A percentile compares a stretch with the other conserved stretches of the same genome.
Conservation (phyloP, 1,140 invertebrate species). For the Apocrypta bakeri region DNA sequence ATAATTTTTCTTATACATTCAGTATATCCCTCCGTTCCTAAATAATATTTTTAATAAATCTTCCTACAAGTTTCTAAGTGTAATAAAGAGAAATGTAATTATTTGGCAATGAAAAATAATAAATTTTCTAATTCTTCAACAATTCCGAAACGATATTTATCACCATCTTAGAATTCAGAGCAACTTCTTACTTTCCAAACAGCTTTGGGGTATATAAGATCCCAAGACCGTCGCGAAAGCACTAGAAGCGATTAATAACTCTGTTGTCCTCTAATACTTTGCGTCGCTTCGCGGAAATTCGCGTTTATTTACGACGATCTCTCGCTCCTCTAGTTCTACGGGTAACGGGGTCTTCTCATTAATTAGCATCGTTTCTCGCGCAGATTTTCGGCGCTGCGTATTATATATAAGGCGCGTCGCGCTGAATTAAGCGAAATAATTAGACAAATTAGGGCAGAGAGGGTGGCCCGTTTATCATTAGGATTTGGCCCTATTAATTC, state of each 20-base stretch:
- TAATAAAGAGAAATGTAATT: not conserved
- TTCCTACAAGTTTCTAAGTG: too few species aligned
- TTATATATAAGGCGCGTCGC: constrained; percentile 51
- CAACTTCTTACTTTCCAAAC: not conserved
- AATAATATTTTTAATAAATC: too few species aligned
- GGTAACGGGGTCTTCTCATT: constrained; percentile 61
- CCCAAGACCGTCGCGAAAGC: not conserved
- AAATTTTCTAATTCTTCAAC: not conserved
- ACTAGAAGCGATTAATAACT: constrained; percentile 46
- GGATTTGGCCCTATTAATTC: constrained; percentile 74
- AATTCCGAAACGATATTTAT: not conserved
- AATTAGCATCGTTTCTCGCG: constrained; percentile 72
- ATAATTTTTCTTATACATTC: too few species aligned
- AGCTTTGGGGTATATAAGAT: not conserved
- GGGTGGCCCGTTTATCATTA: constrained; percentile 72
- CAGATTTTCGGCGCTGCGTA: constrained; percentile 67
- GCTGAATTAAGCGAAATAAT: constrained; percentile 75
- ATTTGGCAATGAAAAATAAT: not conserved
- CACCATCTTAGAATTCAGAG: not conserved
- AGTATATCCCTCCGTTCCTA: too few species aligned
- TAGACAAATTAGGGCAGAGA: constrained; percentile 73
- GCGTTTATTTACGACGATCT: constrained; percentile 43
- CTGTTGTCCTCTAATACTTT: constrained; percentile 27
- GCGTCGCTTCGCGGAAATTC: constrained; percentile 28
- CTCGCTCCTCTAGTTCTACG: not conserved